phyloP scores from a whole-genome alignment of 2,113 vertebrate genomes.

The Micromys minutus region DNA sequence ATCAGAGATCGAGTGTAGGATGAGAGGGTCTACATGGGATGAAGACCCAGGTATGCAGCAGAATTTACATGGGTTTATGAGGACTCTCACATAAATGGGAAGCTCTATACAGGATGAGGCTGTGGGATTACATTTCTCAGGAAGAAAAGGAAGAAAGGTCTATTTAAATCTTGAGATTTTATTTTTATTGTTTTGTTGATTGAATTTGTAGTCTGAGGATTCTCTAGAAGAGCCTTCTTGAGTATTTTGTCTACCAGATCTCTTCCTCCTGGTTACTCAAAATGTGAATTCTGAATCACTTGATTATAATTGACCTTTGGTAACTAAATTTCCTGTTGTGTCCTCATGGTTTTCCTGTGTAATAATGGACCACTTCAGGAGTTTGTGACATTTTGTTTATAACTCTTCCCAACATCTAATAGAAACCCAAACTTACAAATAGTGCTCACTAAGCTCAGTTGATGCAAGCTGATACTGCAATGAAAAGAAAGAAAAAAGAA shows the following conservation, averaged over 20 bases:
- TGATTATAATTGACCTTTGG: slow-evolving; percentile 6
- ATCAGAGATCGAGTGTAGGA: not conserved
- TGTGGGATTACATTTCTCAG: not conserved
- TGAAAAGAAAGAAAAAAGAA: not conserved
- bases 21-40: not conserved
- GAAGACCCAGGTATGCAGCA: not conserved
- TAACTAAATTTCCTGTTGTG: slow-evolving; percentile 13
- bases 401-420: not conserved
- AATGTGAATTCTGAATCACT: slow-evolving; percentile 42
- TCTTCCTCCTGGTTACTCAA: not conserved
- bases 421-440: not conserved
- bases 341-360: slow-evolving; percentile 17
- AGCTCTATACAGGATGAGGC: no score
- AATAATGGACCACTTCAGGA: not conserved
- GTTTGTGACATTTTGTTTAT: not conserved
- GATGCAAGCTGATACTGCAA: slow-evolving; percentile 53
- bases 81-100: not conserved
- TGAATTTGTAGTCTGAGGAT: not conserved
- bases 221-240: slow-evolving; percentile 13
- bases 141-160: not conserved
- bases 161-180: slow-evolving; percentile 4
- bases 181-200: slow-evolving; percentile 35
- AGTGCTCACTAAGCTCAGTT: not conserved
- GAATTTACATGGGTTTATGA: not conserved
- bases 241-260: not conserved